phyloP scores from a whole-genome alignment of 2,113 vertebrate species.

The Paraplagusia blochii region DNA sequence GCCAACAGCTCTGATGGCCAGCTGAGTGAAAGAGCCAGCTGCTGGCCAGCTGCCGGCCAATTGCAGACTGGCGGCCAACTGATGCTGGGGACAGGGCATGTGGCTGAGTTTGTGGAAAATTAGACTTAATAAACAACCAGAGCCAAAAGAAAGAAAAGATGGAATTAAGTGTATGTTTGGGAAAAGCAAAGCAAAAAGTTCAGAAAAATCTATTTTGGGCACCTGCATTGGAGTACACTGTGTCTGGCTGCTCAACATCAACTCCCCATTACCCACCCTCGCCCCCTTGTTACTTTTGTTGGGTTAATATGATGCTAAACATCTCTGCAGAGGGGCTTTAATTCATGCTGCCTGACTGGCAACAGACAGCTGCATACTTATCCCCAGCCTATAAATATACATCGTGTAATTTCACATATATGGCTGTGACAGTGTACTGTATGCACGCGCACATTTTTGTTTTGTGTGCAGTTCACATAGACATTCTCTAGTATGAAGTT shows the following conservation, averaged over 20 bases:
- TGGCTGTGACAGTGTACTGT: no score
- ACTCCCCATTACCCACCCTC: background rate
- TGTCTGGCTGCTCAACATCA: background rate
- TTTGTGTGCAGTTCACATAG: no score
- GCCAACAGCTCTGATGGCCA: constrained; percentile 33
- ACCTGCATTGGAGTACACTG: background rate
- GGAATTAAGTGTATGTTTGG: constrained; percentile 8
- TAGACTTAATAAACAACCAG: constrained; percentile 9
- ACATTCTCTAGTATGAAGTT: no score
- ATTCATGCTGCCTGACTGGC: constrained; percentile 37
- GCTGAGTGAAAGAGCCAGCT: constrained; percentile 1
- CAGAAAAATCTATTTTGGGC: no score
- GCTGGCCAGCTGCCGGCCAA: constrained; percentile 21
- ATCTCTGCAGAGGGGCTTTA: constrained; percentile 5
- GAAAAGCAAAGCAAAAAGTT: no score
- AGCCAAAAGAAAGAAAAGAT: constrained; percentile 25
- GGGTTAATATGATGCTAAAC: background rate
- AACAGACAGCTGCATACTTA: constrained; percentile 43
- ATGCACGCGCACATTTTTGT: no score
- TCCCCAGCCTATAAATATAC: background rate
- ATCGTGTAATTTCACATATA: constrained; percentile 1
- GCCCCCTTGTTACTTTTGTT: constrained; percentile 19
- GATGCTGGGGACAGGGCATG: constrained; percentile 4
- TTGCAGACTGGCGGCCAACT: constrained; percentile 23
- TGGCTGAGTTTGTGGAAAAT: constrained; percentile 21